Conservation (phyloP, 2,888 invertebrate species). For the Helleia helle region DNA sequence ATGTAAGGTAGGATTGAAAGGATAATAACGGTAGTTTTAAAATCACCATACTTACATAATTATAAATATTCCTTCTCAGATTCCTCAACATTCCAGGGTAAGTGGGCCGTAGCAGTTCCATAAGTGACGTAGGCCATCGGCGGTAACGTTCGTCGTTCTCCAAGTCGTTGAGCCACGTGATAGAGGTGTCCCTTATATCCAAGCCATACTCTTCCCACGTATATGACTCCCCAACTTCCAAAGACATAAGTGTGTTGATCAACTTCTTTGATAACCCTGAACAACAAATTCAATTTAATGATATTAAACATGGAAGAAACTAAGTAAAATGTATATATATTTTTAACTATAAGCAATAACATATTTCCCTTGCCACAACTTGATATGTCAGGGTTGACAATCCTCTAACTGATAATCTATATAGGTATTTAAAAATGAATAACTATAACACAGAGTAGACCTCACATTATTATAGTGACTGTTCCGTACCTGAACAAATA, state of each 20-base stretch:
- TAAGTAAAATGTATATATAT: too few relatives aligned
- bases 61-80: slow-evolving; percentile 88
- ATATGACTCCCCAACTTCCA: slow-evolving; percentile 78
- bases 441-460: too few relatives aligned
- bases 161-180: slow-evolving; percentile 96
- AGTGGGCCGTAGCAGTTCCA: slow-evolving; percentile 94
- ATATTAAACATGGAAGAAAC: too few relatives aligned
- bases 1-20: too few relatives aligned
- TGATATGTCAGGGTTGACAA: too few relatives aligned
- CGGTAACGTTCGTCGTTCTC: slow-evolving; percentile 91
- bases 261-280: slow-evolving; percentile 76
- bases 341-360: too few relatives aligned
- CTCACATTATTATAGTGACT: too few relatives aligned
- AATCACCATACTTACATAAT: slow-evolving; percentile 74
- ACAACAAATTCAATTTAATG: slow-evolving; percentile 18
- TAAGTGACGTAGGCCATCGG: slow-evolving; percentile 91
- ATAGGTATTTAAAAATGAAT: too few relatives aligned
- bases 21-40: neutral
- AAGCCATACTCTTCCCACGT: slow-evolving; percentile 88
- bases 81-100: slow-evolving; percentile 98
- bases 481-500: too few relatives aligned
- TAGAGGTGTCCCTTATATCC: slow-evolving; percentile 94
- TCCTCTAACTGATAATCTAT: too few relatives aligned
- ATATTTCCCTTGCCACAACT: too few relatives aligned
- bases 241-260: slow-evolving; percentile 77